phyloP scores from a whole-genome alignment of 2,797 vertebrate species.

The Myioborus melanocephalus region DNA sequence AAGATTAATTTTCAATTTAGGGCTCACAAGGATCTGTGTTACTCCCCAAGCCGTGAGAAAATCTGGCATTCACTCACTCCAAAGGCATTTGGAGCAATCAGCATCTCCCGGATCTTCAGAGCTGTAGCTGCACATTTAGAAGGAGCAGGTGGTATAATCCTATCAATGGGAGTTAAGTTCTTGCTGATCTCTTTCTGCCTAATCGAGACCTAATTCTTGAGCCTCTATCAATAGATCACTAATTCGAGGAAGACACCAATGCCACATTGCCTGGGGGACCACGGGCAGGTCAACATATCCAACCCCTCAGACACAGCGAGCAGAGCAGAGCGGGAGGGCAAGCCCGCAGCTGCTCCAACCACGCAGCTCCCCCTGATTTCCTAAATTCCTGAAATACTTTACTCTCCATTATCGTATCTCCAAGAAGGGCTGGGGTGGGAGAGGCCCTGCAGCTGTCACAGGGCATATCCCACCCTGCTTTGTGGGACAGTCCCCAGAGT shows the following conservation, averaged over 20 bases:
- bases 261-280: not conserved
- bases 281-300: accelerated
- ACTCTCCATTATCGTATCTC: not conserved
- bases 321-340: not conserved
- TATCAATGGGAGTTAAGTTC: constrained; percentile 11
- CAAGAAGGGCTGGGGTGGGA: not conserved
- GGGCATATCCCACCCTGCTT: not conserved
- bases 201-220: constrained; percentile 68
- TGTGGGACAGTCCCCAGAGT: not conserved
- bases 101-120: not conserved
- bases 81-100: not conserved
- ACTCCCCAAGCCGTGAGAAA: not conserved
- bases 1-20: not conserved
- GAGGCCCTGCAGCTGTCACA: not conserved
- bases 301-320: accelerated
- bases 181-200: constrained; percentile 64
- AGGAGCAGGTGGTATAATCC: not conserved
- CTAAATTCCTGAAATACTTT: not conserved
- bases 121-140: not conserved
- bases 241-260: not conserved
- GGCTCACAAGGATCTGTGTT: not conserved
- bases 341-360: not conserved
- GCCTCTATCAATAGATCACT: constrained; percentile 53
- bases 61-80: accelerated
- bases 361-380: accelerated